Evolutionary conservation across 2,888 invertebrate genomes (phyloP), one percentile per base, ranked within the genome.

Genomic region (Spicauda simplicius): DNA sequence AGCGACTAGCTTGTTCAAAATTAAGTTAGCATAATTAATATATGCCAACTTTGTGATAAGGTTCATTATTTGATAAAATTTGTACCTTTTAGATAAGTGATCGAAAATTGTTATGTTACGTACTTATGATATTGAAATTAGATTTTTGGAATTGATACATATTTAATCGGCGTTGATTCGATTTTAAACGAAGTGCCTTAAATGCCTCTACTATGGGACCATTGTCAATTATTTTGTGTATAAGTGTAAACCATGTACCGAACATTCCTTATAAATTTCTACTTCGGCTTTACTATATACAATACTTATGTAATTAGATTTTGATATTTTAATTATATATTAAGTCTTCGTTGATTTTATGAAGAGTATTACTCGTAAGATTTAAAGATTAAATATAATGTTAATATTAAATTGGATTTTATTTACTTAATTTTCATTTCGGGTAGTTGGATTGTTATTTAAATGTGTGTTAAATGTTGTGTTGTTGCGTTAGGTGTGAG

Each of bases 231-330:
- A 54, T 53, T 71, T 66, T 25, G n/a, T n/a, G n/a, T n/a, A n/a
- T n/a, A 59, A 66, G 61, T 74, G 48, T 73, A 77, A 81, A 82
- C 84, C 84, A 87, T 85, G 84, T 84, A 90, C 87, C 87, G 85
- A 88, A 91, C 91, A 91, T 91, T 93, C 91, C 92, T 86, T 86
- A 80, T 77, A 80, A 82, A 80, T 81, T 80, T 79, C 80, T 82
- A 77, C 76, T 80, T 81, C 80, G 83, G 82, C 81, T 85, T 84
- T 85, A 83, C 77, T 70, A 76, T 79, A 74, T 77, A 78, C 77
- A 75, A 70, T 71, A 68, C 70, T 70, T 73, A 76, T 78, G 80
- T 79, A 77, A 77, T 81, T 81, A 48, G 48, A 74, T 79, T 86
- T 86, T 81, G 79, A 85, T 84, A 41, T 41, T 41, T 41, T 41